Evolutionary conservation across 2,797 vertebrate genomes (phyloP).

Genomic region (Prunella strophiata): DNA sequence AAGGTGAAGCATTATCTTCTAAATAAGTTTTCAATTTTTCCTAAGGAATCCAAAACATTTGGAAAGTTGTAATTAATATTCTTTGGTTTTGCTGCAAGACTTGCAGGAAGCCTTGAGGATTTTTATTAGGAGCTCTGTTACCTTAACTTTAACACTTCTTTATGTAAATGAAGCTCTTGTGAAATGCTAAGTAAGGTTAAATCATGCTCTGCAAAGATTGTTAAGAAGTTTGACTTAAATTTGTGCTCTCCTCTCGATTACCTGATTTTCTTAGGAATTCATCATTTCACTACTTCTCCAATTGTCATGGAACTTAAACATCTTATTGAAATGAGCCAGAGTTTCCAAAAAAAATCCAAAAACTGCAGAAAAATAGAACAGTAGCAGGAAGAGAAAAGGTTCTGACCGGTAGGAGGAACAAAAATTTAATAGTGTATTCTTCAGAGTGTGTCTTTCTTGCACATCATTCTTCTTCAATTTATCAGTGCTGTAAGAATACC

Average conservation of each 20-base stretch:
- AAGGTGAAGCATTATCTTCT: background rate
- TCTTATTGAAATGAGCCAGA: background rate
- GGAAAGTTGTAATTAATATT: background rate
- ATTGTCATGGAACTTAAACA: background rate
- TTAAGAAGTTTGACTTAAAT: background rate
- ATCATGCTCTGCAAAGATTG: background rate
- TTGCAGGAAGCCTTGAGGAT: background rate
- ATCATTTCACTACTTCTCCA: background rate
- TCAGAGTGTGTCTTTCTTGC: background rate
- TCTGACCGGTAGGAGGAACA: background rate
- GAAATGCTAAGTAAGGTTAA: slow-evolving; percentile 4
- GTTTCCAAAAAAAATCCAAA: background rate
- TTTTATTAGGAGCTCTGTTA: background rate
- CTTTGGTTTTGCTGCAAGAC: background rate
- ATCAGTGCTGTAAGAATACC: background rate
- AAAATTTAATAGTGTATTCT: background rate
- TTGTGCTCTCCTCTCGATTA: background rate
- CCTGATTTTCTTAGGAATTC: background rate
- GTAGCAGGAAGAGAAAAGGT: background rate
- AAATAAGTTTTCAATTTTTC: background rate
- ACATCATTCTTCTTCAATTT: background rate
- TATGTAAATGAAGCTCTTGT: background rate
- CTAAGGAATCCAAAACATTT: background rate
- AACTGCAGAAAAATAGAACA: background rate
- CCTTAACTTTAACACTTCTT: background rate